phyloP scores from a whole-genome alignment of 1,140 invertebrate genomes.

The Fopius arisanus region DNA sequence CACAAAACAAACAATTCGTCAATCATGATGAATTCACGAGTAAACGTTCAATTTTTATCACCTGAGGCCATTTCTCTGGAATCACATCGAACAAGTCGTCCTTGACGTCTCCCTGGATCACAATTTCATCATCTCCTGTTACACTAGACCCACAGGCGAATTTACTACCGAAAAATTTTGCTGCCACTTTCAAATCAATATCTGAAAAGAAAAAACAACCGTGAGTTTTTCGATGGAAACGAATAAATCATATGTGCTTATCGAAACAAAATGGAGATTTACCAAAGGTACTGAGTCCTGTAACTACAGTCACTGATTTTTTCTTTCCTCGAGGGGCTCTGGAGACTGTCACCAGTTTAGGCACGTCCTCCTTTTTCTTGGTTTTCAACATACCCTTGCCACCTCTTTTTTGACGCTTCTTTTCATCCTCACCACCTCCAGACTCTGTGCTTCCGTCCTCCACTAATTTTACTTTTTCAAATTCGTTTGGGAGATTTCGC shows the following conservation, averaged over 20 bases:
- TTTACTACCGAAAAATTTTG: conserved; percentile 96
- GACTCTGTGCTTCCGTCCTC: conserved; percentile 71
- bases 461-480: conserved; percentile 84
- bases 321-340: conserved; percentile 96
- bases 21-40: too few species aligned
- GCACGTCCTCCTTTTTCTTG: conserved; percentile 78
- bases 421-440: conserved; percentile 83
- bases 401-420: conserved; percentile 86
- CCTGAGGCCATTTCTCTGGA: conserved; percentile 96
- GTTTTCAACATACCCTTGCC: conserved; percentile 82
- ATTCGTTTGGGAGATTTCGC: conserved; percentile 91
- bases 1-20: neutral
- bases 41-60: too few species aligned
- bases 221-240: conserved; percentile 49
- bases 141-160: conserved; percentile 99
- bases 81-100: conserved; percentile 97
- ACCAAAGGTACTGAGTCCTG: conserved; percentile 90
- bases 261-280: conserved; percentile 39
- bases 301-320: conserved; percentile 95
- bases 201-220: conserved; percentile 66
- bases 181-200: conserved; percentile 97
- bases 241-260: conserved; percentile 69
- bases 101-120: conserved; percentile 98
- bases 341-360: conserved; percentile 84
- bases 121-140: conserved; percentile 98